Evolutionary conservation across 2,113 vertebrate genomes (phyloP), one percentile per base, ranked within the genome.

Genomic region (Tragelaphus buxtoni): DNA sequence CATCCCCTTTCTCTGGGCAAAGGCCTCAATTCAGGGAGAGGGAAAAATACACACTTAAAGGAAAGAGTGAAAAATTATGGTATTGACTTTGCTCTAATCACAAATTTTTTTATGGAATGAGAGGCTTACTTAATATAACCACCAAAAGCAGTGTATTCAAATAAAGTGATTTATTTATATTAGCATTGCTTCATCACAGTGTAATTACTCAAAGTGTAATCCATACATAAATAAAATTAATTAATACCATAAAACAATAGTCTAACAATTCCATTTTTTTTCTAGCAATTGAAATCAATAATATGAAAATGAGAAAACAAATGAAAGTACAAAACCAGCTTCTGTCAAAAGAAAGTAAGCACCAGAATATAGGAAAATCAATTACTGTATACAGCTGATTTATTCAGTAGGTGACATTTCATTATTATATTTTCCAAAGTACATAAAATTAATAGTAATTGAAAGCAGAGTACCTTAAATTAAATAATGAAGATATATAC

Each of bases 161-260:
- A 91, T 83, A 26, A 60, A 89, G 77, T 97, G 60, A 96, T 97
- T 96, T 97, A 89, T 97, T 94, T 97, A n/a, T 45, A 95, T 96
- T 83, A 95, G 2, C 69, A 16, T 94, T 97, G 93, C 45, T 97
- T 98, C 97, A n/a, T 97, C 90, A 95, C 24, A 82, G 56, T 93
- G 39, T 95, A 97, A 96, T 98, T 98, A 95, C 42, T 98, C 88
- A 95, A 92, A 98, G 74, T 93, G 2, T 96, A 98, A 97, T 96
- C 3, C 49, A 45, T 69, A 47, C 16, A 96, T 96, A 98, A 97
- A 96, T 95, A 7, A 65, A 98, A 96, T 89, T 94, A 98, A 98
- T 97, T 97, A 86, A 95, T 94, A 85, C 18, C 76, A 79, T 85
- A 97, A 55, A 61, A 91, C 90, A 98, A 97, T 93, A 82, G 0